A percentile compares a stretch with the other conserved stretches of the same genome.
Conservation (phyloP, 2,888 invertebrate genomes). For the Andrena flavipes region DNA sequence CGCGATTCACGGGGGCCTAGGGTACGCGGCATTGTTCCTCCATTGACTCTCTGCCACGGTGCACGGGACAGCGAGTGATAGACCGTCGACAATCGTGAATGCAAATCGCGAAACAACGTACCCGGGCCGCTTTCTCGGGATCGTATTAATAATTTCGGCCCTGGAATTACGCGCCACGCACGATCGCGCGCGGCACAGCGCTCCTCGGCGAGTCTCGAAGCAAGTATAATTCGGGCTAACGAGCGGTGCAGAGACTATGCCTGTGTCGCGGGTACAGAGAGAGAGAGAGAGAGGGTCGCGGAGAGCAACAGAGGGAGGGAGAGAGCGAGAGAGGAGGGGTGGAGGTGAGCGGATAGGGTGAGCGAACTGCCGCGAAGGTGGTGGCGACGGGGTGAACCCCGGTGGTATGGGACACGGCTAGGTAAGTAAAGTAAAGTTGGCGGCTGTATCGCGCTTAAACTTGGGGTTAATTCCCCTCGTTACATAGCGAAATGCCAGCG, state of each 20-base stretch:
- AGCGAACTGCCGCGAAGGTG: slow-evolving; percentile 34
- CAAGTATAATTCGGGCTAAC: slow-evolving; percentile 72
- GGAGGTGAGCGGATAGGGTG: slow-evolving; percentile 18
- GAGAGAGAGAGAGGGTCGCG: slow-evolving; percentile 10
- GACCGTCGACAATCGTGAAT: slow-evolving; percentile 44
- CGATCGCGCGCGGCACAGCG: slow-evolving; percentile 60
- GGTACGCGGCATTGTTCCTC: slow-evolving; percentile 45
- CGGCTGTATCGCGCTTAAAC: slow-evolving; percentile 74
- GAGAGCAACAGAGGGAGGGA: background rate
- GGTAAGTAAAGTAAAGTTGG: slow-evolving; percentile 72
- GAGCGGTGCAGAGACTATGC: slow-evolving; percentile 63
- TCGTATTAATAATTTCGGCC: slow-evolving; percentile 63
- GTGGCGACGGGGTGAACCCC: slow-evolving; percentile 39
- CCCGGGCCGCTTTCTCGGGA: slow-evolving; percentile 2
- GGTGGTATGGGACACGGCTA: slow-evolving; percentile 57
- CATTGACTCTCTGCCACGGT: slow-evolving; percentile 22
- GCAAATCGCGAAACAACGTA: slow-evolving; percentile 57
- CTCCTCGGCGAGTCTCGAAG: slow-evolving; percentile 57
- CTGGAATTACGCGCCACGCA: slow-evolving; percentile 64
- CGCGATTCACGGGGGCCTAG: slow-evolving; percentile 22
- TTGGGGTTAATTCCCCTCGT: slow-evolving; percentile 79
- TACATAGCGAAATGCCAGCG: slow-evolving; percentile 73
- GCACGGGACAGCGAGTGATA: slow-evolving; percentile 24
- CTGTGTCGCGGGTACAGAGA: slow-evolving; percentile 37
- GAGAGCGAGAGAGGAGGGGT: background rate